A percentile compares a stretch with the other conserved stretches of the same genome.
Evolutionary conservation across 2,113 vertebrate species (phyloP).

Genomic region (Podarcis raffonei): DNA sequence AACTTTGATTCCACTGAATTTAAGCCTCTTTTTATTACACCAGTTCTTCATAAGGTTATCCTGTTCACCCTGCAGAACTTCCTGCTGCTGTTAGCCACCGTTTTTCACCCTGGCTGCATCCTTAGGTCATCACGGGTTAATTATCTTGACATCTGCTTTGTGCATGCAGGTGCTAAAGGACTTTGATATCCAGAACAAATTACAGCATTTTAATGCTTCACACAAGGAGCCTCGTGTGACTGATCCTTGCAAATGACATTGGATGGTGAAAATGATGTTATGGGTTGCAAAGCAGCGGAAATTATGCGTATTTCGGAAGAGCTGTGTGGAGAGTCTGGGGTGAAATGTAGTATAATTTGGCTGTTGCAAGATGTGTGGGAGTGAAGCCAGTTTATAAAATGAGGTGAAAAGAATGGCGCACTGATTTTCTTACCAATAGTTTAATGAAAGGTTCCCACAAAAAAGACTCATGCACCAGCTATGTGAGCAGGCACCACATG

Average conservation of each 20-base stretch:
- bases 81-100: neutral
- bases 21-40: neutral
- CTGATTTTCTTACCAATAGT: constrained; percentile 46
- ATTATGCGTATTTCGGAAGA: constrained; percentile 48
- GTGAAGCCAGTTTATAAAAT: neutral
- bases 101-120: neutral
- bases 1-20: constrained; percentile 4
- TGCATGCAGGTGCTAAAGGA: neutral
- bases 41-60: neutral
- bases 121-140: neutral
- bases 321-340: neutral
- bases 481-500: neutral
- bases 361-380: constrained; percentile 42
- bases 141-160: neutral
- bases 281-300: neutral
- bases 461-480: neutral
- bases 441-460: constrained; percentile 37
- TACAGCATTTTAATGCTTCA: neutral
- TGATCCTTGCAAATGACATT: neutral
- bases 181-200: neutral
- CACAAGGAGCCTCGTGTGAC: neutral
- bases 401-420: constrained; percentile 36
- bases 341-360: constrained; percentile 22
- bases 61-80: neutral
- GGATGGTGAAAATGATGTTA: constrained; percentile 33